Evolutionary conservation across 2,113 vertebrate genomes (phyloP).

Genomic region (Paralichthys olivaceus): DNA sequence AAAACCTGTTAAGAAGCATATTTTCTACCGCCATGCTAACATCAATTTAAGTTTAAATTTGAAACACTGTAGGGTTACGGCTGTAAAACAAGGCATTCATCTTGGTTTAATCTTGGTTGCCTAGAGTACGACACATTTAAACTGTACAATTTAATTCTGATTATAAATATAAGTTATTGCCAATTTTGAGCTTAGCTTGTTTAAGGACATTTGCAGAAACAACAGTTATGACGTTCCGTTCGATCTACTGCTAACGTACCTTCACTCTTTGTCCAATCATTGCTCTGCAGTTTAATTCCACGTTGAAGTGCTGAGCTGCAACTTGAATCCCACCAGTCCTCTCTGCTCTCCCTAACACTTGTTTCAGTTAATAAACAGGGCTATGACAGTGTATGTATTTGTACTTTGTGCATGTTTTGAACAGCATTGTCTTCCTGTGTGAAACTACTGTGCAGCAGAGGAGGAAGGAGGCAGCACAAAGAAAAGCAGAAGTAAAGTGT

Average conservation of each 20-base stretch:
- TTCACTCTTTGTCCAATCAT: constrained; percentile 34
- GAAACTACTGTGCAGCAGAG: constrained; percentile 35
- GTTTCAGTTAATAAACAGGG: neutral
- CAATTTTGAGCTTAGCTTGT: no score
- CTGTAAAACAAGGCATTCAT: no score
- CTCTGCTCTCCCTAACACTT: neutral
- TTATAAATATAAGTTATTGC: neutral
- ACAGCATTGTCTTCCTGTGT: constrained; percentile 46
- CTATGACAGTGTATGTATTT: no score
- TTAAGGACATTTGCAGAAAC: neutral
- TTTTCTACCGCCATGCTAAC: neutral
- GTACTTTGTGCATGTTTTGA: neutral
- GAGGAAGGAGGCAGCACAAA: constrained; percentile 24
- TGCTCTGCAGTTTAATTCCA: neutral
- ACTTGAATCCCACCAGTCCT: neutral
- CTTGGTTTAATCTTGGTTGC: no score
- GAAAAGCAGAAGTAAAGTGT: constrained; percentile 56
- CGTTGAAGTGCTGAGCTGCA: neutral
- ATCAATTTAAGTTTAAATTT: neutral
- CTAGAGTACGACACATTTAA: no score
- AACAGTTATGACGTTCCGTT: no score
- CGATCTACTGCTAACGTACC: constrained; percentile 33
- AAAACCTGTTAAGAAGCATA: no score
- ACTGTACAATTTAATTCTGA: neutral
- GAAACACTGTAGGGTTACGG: no score